Percentiles rank a stretch among this genome's conserved stretches.
Evolutionary conservation across 2,113 vertebrate genomes (phyloP).

Genomic region (Albula goreensis): DNA sequence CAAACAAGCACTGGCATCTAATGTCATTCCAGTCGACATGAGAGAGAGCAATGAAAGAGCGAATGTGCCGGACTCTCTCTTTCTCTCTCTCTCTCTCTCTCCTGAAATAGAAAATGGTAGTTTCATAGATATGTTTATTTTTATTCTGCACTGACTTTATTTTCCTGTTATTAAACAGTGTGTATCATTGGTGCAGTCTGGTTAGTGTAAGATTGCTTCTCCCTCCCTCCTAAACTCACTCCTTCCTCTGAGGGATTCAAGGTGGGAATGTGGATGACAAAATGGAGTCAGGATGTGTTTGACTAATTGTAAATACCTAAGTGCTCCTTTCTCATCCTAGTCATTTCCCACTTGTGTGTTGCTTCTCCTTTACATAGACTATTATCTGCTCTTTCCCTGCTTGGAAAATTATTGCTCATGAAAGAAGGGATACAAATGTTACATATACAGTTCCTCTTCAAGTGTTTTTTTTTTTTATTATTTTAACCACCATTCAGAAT

Average conservation of each 20-base stretch:
- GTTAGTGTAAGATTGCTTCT: neutral
- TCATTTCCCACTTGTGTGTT: neutral
- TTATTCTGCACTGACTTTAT: constrained; percentile 42
- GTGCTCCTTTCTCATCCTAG: constrained; percentile 20
- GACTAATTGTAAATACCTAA: constrained; percentile 52
- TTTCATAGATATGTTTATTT: constrained; percentile 29
- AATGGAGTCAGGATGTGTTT: constrained; percentile 46
- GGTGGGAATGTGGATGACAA: constrained; percentile 52
- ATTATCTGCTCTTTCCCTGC: neutral
- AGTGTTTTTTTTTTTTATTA: too few species aligned
- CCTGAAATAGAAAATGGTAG: constrained; percentile 43
- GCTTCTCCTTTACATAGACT: constrained; percentile 32
- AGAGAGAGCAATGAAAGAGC: constrained; percentile 58
- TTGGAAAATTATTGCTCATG: neutral
- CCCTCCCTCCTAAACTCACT: constrained; percentile 31
- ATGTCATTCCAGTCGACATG: constrained; percentile 81
- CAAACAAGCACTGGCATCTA: constrained; percentile 78
- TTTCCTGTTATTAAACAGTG: constrained; percentile 39
- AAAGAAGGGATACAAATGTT: neutral
- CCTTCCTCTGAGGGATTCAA: constrained; percentile 51
- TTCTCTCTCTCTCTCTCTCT: constrained; percentile 17
- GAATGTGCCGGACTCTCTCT: constrained; percentile 29
- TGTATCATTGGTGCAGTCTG: constrained; percentile 1
- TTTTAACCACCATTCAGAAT: neutral
- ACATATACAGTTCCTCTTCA: neutral